phyloP scores from a whole-genome alignment of 2,888 invertebrate genomes.

The Onchidella celtica region DNA sequence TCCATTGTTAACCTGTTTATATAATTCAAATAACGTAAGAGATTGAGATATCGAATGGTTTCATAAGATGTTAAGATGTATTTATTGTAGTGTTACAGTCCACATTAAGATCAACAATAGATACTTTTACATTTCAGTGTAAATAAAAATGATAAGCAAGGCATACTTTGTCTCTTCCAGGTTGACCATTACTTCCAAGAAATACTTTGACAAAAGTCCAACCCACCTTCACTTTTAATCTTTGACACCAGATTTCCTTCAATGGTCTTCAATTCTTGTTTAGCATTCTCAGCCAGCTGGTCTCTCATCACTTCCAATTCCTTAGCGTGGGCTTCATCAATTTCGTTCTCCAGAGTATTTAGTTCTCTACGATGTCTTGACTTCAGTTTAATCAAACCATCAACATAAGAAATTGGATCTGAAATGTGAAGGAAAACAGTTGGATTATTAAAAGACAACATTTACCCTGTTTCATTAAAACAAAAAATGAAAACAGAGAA shows the following conservation, averaged over 20 bases:
- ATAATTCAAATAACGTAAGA: too few species aligned
- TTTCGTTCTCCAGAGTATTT: constrained; percentile 68
- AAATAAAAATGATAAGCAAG: too few species aligned
- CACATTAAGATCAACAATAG: too few species aligned
- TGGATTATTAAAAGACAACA: not conserved
- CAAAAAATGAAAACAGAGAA: not conserved
- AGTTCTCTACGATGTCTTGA: constrained; percentile 72
- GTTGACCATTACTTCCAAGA: too few species aligned
- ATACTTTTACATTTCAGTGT: too few species aligned
- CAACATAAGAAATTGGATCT: constrained; percentile 72
- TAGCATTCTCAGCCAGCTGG: constrained; percentile 60
- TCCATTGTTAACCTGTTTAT: too few species aligned
- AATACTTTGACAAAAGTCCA: too few species aligned
- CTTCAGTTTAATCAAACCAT: constrained; percentile 63
- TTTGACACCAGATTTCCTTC: constrained; percentile 58
- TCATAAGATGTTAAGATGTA: too few species aligned
- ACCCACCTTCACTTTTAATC: constrained; percentile 62
- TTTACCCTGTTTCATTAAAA: not conserved
- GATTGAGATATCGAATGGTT: too few species aligned
- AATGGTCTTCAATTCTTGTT: constrained; percentile 61
- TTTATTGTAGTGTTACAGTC: too few species aligned
- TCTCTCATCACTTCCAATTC: constrained; percentile 67
- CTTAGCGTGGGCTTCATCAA: constrained; percentile 71
- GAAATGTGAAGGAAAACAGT: constrained; percentile 40
- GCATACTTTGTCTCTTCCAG: too few species aligned